These are phyloP conservation scores for Brotula barbata DNA, from an alignment of 2,797 vertebrate species.

Conservation along the genomic window DNA sequence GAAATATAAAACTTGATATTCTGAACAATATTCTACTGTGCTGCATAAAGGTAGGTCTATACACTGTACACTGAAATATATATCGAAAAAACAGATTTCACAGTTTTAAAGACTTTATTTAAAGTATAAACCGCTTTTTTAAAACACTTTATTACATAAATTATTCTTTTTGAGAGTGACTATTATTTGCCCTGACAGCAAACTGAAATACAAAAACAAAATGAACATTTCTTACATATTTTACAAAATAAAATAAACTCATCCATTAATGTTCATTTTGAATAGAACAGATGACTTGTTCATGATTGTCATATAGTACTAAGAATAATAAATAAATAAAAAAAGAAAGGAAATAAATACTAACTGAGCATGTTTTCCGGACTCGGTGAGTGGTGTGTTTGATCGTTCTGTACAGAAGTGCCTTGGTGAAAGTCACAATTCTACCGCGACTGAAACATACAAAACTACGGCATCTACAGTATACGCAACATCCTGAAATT, in stretches of 20 bases:
- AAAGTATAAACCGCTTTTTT: conserved; percentile 99
- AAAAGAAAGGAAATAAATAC: conserved; percentile 79
- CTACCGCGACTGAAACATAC: conserved; percentile 99
- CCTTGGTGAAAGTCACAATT: conserved; percentile 96
- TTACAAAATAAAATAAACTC: conserved; percentile 94
- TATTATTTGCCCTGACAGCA: conserved; percentile 97
- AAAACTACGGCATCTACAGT: conserved; percentile 99
- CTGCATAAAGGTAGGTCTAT: conserved; percentile 88
- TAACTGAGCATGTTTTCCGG: conserved; percentile 74
- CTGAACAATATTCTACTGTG: conserved; percentile 89
- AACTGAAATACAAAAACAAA: conserved; percentile 99
- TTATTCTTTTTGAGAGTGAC: conserved; percentile 96
- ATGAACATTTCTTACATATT: conserved; percentile 99
- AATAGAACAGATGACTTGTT: conserved; percentile 93
- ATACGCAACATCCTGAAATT: conserved; percentile 94
- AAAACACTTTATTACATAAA: conserved; percentile 99
- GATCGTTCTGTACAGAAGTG: conserved; percentile 95
- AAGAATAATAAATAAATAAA: conserved; percentile 80
- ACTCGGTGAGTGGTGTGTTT: conserved; percentile 73
- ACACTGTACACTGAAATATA: conserved; percentile 89
- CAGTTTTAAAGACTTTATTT: conserved; percentile 99
- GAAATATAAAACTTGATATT: conserved; percentile 90
- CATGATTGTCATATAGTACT: conserved; percentile 99
- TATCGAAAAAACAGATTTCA: conserved; percentile 92
- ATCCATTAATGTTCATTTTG: conserved; percentile 91